These are phyloP conservation scores for Myrmecophaga tridactyla DNA, from an alignment of 2,113 vertebrate genomes.

Conservation along the genomic window DNA sequence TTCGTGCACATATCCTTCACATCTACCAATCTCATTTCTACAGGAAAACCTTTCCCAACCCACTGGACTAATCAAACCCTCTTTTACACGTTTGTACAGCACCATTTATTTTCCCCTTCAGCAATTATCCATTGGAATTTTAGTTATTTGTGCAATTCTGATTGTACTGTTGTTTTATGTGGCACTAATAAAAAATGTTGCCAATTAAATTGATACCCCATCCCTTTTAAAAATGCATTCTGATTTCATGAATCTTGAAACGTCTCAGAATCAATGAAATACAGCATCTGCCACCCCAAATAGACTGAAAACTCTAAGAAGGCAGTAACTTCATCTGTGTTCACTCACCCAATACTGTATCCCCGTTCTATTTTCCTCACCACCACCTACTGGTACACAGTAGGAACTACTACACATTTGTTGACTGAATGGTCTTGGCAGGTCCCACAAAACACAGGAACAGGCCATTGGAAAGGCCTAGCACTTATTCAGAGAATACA, in stretches of 20 bases:
- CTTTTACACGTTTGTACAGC: neutral
- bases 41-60: neutral
- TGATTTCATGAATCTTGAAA: slow-evolving; percentile 30
- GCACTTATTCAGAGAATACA: slow-evolving; percentile 4
- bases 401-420: neutral
- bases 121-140: neutral
- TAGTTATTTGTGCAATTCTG: neutral
- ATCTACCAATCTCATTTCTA: neutral
- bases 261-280: neutral
- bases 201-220: neutral
- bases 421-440: slow-evolving; percentile 11
- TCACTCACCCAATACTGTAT: neutral
- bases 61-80: neutral
- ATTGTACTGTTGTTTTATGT: neutral
- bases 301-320: neutral
- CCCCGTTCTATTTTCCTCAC: neutral
- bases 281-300: neutral
- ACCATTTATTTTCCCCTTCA: neutral
- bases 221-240: neutral
- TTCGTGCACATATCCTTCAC: neutral
- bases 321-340: neutral
- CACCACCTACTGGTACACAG: neutral
- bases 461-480: neutral
- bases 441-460: neutral
- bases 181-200: slow-evolving; percentile 4